These are phyloP conservation scores for Ceuthmochares aereus DNA, from an alignment of 2,113 vertebrate species.

Conservation along the genomic window DNA sequence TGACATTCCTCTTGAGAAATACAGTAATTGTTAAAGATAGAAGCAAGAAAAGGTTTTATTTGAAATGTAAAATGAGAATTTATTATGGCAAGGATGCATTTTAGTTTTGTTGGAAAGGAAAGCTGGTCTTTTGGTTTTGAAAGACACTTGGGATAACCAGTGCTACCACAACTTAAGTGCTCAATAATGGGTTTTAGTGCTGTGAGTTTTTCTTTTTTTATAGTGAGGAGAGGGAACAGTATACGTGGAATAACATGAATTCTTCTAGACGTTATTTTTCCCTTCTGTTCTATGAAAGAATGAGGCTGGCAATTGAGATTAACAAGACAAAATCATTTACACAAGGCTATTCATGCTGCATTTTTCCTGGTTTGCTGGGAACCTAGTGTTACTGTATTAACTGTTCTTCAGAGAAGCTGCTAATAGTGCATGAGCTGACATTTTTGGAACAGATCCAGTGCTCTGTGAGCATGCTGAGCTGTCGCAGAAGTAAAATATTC, in stretches of 20 bases:
- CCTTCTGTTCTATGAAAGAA: not conserved
- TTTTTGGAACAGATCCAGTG: not conserved
- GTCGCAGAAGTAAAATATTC: not conserved
- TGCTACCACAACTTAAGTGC: fast-evolving
- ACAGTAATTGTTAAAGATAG: not conserved
- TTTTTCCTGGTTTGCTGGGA: not conserved
- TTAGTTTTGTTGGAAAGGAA: not conserved
- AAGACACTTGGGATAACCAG: not conserved
- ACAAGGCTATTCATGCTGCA: not conserved
- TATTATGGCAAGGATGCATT: not conserved
- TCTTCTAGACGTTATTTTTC: not conserved
- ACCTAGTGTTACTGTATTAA: not conserved
- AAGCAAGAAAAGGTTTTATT: not conserved
- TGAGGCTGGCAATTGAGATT: not conserved
- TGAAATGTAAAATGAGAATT: not conserved
- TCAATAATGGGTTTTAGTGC: not conserved
- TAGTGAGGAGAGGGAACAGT: not conserved
- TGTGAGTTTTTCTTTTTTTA: not conserved
- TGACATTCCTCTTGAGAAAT: not conserved
- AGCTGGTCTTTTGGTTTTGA: not conserved
- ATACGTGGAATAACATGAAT: not conserved
- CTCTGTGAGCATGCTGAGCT: not conserved
- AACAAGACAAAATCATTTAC: not conserved
- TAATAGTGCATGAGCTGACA: not conserved
- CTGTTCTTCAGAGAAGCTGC: not conserved